A percentile compares a stretch with the other conserved stretches of the same genome.
Conservation (phyloP, 2,113 vertebrate genomes). For the Ammodytes marinus region DNA sequence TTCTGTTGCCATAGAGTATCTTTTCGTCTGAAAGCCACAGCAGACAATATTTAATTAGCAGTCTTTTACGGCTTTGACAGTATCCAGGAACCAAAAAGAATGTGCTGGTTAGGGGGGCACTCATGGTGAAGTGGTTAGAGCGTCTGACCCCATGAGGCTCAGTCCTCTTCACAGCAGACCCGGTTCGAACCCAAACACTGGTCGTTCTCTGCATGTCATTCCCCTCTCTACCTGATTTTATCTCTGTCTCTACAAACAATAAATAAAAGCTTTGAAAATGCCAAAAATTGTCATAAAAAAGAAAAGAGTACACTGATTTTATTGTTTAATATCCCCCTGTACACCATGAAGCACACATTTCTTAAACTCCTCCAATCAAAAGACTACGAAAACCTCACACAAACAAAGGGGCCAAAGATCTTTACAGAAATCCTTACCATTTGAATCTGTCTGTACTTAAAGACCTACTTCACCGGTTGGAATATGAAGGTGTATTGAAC, state of each 20-base stretch:
- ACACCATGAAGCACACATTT: conserved; percentile 34
- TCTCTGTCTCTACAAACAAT: too few species aligned
- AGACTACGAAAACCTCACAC: not conserved
- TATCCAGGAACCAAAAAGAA: conserved; percentile 33
- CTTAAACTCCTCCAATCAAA: conserved; percentile 22
- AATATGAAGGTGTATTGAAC: too few species aligned
- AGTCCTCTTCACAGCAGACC: too few species aligned
- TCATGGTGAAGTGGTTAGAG: too few species aligned
- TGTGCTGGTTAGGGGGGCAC: not conserved
- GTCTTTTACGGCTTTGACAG: conserved; percentile 4
- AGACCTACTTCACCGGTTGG: too few species aligned
- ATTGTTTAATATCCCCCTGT: conserved; percentile 26
- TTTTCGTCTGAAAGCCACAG: not conserved
- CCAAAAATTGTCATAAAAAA: too few species aligned
- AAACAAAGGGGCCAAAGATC: not conserved
- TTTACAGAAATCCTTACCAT: not conserved
- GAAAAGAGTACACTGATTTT: conserved; percentile 42
- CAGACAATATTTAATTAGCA: conserved; percentile 13
- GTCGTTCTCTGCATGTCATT: too few species aligned
- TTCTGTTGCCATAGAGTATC: not conserved
- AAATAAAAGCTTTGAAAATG: too few species aligned
- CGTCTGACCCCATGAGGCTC: too few species aligned
- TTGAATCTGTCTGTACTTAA: not conserved
- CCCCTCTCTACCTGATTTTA: too few species aligned
- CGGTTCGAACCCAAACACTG: too few species aligned